Conservation (phyloP, 2,888 invertebrate species). For the Scrobipalpa atriplicella region DNA sequence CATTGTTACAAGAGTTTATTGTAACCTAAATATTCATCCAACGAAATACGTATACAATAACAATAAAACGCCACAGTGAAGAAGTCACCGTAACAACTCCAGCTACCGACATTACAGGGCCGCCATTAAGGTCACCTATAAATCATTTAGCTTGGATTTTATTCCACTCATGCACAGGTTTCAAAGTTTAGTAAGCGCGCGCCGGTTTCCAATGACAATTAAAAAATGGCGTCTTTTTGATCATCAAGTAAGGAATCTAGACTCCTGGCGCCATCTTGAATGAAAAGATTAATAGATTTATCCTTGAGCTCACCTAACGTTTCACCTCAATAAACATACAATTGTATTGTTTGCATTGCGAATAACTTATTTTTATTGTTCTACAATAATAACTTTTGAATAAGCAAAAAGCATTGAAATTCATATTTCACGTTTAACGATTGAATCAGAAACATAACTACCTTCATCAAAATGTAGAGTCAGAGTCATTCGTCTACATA, state of each 20-base stretch:
- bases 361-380: background rate
- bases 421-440: too few relatives aligned
- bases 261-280: slow-evolving; percentile 5
- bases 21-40: slow-evolving; percentile 20
- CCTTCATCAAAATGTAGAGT: too few relatives aligned
- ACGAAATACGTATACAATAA: background rate
- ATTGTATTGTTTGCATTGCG: slow-evolving; percentile 7
- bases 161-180: slow-evolving; percentile 56
- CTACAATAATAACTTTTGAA: too few relatives aligned
- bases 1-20: slow-evolving; percentile 2
- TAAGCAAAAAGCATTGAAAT: too few relatives aligned
- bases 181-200: slow-evolving; percentile 45
- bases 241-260: too few relatives aligned
- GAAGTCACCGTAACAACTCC: slow-evolving; percentile 7
- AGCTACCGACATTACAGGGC: slow-evolving; percentile 34
- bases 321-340: background rate
- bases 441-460: too few relatives aligned
- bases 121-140: slow-evolving; percentile 40
- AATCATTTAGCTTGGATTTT: slow-evolving; percentile 44
- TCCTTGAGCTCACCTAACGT: slow-evolving; percentile 16
- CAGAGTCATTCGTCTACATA: too few relatives aligned
- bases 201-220: slow-evolving; percentile 47
- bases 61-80: slow-evolving; percentile 5
- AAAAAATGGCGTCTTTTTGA: slow-evolving; percentile 51
- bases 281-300: slow-evolving; percentile 27